Base-by-base conservation (phyloP, 2,888 invertebrate species). In the Zonitis immaculata region DNA sequence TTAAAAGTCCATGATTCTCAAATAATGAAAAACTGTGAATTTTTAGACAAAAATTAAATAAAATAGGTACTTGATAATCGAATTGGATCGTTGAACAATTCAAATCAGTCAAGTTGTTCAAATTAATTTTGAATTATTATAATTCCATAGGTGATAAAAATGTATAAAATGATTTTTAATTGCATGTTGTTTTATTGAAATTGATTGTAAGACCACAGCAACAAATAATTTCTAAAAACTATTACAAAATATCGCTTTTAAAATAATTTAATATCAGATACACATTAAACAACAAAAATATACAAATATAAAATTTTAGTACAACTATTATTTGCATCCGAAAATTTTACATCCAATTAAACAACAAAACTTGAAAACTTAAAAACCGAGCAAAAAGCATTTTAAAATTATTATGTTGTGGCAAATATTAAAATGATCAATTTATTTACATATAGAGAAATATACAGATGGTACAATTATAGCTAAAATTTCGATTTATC, bases 121-220 rank as follows among this genome's bases (percentile, higher is more conserved):
- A 11, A 12, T 20, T 47, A 52, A 57, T n/a, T n/a, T n/a, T n/a
- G n/a, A n/a, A n/a, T n/a, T n/a, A n/a, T n/a, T n/a, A n/a, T n/a
- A n/a, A n/a, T n/a, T n/a, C n/a, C n/a, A n/a, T n/a, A n/a, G n/a
- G n/a, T n/a, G n/a, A n/a, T n/a, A n/a, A n/a, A n/a, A n/a, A n/a
- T n/a, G n/a, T 56, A 58, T 58, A 49, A 44, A 7, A 30, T 32
- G 16, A 42, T 51, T 54, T 47, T 63, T 54, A 55, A 59, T 62
- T 64, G 58, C 64, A 61, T 66, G 60, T 64, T 67, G 42, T 65
- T 62, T 71, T 66, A 66, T 67, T 68, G 62, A 68, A 72, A 73
- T 73, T 72, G 70, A 69, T 70, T 70, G 68, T 71, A 72, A 68
- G 70, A 72, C 68, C 71, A 71, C 68, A 68, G 70, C 71, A 73